phyloP scores from a whole-genome alignment of 2,113 vertebrate species.

The Oreocharis arfaki region DNA sequence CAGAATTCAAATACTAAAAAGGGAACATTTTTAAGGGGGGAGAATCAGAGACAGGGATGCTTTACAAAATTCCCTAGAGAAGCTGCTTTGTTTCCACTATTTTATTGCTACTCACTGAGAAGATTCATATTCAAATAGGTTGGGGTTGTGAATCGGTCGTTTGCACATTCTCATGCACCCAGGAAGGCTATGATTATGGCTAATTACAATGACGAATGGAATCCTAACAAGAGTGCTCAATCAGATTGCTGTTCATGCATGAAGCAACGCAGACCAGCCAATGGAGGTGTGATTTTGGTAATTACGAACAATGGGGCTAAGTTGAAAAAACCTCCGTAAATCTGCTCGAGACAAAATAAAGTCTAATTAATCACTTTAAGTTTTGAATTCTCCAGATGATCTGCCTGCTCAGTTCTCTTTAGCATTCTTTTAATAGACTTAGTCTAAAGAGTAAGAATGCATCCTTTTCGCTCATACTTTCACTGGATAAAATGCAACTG shows the following conservation, averaged over 20 bases:
- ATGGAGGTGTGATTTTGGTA: constrained; percentile 75
- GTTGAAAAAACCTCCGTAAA: constrained; percentile 74
- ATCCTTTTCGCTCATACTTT: background rate
- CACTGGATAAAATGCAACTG: constrained; percentile 7
- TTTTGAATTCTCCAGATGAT: constrained; percentile 74
- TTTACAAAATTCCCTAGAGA: constrained; percentile 83
- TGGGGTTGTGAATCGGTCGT: constrained; percentile 80
- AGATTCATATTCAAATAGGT: constrained; percentile 91
- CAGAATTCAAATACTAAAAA: constrained; percentile 71
- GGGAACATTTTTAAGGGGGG: constrained; percentile 57
- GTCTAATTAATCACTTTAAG: constrained; percentile 81
- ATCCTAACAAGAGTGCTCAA: constrained; percentile 81
- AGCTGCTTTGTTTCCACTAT: constrained; percentile 76
- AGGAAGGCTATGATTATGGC: constrained; percentile 83
- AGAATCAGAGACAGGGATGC: constrained; percentile 55
- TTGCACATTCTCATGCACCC: constrained; percentile 84
- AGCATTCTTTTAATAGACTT: constrained; percentile 58
- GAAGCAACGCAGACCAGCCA: constrained; percentile 69
- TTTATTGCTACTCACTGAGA: constrained; percentile 75
- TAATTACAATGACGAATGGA: constrained; percentile 88
- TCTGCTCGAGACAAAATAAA: constrained; percentile 74
- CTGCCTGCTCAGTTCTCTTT: constrained; percentile 49
- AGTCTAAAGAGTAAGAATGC: constrained; percentile 25
- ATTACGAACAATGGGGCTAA: constrained; percentile 76
- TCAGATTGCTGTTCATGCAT: constrained; percentile 83